Evolutionary conservation across 2,797 vertebrate species (phyloP).

Genomic region (Meriones psammophilus): DNA sequence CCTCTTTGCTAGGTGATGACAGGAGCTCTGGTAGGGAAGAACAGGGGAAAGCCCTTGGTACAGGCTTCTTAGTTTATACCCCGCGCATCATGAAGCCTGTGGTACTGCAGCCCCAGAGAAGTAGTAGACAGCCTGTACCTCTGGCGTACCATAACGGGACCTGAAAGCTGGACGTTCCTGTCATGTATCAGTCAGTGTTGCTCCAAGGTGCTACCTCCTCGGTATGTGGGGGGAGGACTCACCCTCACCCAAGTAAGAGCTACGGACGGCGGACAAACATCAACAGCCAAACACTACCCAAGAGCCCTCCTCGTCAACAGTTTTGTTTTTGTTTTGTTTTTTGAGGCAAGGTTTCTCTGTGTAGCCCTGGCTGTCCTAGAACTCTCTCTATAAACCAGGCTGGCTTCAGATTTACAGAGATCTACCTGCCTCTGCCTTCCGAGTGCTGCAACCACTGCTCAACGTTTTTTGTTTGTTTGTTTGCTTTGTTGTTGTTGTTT

Average conservation of each 20-base stretch:
- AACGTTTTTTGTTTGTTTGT: too few relatives aligned
- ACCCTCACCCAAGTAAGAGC: not conserved
- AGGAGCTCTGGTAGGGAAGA: not conserved
- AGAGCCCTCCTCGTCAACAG: not conserved
- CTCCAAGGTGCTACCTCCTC: not conserved
- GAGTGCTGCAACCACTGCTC: not conserved
- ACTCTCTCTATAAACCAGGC: not conserved
- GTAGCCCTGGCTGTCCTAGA: not conserved
- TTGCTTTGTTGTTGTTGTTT: not conserved
- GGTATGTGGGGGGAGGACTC: not conserved
- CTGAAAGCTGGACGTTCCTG: not conserved
- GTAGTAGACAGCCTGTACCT: not conserved
- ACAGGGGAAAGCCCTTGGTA: too few relatives aligned
- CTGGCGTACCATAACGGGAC: too few relatives aligned
- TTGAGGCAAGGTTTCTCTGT: not conserved
- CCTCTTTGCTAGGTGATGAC: not conserved
- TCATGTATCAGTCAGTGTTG: not conserved
- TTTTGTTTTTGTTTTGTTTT: not conserved
- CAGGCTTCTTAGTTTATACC: not conserved
- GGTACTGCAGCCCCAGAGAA: not conserved
- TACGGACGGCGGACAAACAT: not conserved
- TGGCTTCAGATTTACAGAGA: not conserved
- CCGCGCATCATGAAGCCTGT: not conserved
- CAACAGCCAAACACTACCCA: not conserved
- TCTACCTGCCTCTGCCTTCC: not conserved